Conservation (phyloP, 2,888 invertebrate genomes). For the Chrysolina oricalcia region DNA sequence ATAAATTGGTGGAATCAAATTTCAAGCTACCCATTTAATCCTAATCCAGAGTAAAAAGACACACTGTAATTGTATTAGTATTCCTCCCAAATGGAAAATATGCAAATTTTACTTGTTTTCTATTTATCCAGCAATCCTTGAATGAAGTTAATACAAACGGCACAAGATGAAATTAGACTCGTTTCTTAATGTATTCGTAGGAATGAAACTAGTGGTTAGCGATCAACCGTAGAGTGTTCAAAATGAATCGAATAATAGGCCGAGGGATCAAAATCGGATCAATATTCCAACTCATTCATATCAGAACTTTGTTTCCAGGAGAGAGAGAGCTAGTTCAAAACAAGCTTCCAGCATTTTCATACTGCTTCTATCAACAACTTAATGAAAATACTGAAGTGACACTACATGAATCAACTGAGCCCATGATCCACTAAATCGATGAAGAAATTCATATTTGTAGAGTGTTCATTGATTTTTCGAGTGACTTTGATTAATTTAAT, state of each 20-base stretch:
- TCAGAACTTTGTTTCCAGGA: too few species aligned
- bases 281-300: too few species aligned
- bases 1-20: slow-evolving; percentile 16
- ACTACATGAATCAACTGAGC: too few species aligned
- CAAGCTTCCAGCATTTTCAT: too few species aligned
- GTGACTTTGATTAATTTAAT: too few species aligned
- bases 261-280: not conserved
- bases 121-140: slow-evolving; percentile 18
- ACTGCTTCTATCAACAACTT: too few species aligned
- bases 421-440: too few species aligned
- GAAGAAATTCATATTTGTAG: too few species aligned
- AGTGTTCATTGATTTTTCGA: too few species aligned
- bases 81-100: slow-evolving; percentile 19
- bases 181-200: not conserved
- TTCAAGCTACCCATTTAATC: slow-evolving; percentile 21
- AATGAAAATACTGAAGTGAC: too few species aligned
- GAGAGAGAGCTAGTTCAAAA: too few species aligned
- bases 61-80: slow-evolving; percentile 24
- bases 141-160: slow-evolving; percentile 19
- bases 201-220: slow-evolving; percentile 1
- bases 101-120: slow-evolving; percentile 21
- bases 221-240: not conserved
- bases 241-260: not conserved
- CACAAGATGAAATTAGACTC: slow-evolving; percentile 13
- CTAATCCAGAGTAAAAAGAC: slow-evolving; percentile 18